A percentile compares a stretch with the other conserved stretches of the same genome.
These are phyloP conservation scores for Burhinus oedicnemus DNA, from an alignment of 2,113 vertebrate species.

Conservation along the genomic window DNA sequence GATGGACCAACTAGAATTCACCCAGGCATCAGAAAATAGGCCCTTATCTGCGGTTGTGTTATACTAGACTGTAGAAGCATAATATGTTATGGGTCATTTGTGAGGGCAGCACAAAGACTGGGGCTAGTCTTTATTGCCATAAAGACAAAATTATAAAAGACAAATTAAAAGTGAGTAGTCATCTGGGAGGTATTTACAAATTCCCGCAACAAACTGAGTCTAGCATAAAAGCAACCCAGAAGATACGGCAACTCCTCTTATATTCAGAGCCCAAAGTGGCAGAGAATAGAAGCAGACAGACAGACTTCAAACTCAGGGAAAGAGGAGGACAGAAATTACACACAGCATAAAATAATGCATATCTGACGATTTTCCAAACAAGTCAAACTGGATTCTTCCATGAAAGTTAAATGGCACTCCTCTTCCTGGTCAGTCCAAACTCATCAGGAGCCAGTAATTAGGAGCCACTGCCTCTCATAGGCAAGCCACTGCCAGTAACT, in stretches of 20 bases:
- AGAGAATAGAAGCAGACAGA: not conserved
- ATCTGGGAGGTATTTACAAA: not conserved
- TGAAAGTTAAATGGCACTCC: not conserved
- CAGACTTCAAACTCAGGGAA: not conserved
- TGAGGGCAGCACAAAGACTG: not conserved
- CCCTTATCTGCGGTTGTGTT: not conserved
- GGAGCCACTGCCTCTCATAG: not conserved
- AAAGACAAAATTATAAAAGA: slow-evolving; percentile 1
- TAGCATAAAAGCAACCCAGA: not conserved
- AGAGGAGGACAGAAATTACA: not conserved
- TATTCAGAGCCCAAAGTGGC: not conserved
- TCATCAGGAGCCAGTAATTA: not conserved
- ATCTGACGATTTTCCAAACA: not conserved
- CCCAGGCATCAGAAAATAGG: slow-evolving; percentile 26
- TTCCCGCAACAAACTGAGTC: not conserved
- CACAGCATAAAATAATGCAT: not conserved
- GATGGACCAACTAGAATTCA: slow-evolving; percentile 21
- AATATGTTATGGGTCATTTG: slow-evolving; percentile 11
- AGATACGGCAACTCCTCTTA: not conserved
- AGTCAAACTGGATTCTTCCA: not conserved
- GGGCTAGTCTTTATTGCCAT: slow-evolving; percentile 14
- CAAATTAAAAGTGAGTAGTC: slow-evolving; percentile 29
- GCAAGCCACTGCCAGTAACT: not conserved
- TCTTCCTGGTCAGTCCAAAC: not conserved
- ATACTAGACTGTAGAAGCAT: not conserved